Base-by-base conservation (phyloP, 1,140 invertebrate species). In the Hycleus cichorii region DNA sequence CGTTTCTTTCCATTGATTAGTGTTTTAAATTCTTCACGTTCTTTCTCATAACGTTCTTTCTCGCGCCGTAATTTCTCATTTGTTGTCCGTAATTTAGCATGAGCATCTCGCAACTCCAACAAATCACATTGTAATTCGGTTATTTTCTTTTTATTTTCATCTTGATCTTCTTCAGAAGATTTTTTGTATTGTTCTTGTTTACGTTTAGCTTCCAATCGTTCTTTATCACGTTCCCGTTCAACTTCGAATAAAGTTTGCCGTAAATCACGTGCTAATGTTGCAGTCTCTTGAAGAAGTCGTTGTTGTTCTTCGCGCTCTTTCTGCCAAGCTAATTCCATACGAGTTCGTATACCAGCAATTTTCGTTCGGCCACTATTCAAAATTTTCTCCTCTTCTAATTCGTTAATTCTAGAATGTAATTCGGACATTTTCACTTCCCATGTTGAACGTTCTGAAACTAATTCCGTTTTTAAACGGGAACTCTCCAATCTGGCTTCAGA, bases 241-340 rank as follows among this genome's bases (percentile, higher is more conserved):
- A 90, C 89, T 77, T 93, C 90, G 66, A 91, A 90, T 10, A 93
- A 76, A 0, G 90, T 93, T 73, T 91, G 90, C 9, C 90, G 76
- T 18, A 97, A 75, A 73, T 97, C 93, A 58, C 92, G 78, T 1
- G 94, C 92, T 45, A 97, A 78, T 0, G 89, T 91, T 49, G 93
- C 92, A 0, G 93, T 93, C 76, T 97, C 93, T 67, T 91, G 87
- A 3, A 97, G 74, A 18, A 96, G 75, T 6, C 92, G 79, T 64
- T 94, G 92, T 67, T 96, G 92, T 68, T 96, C 92, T 68, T 92
- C 88, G 51, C 94, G 79, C 73, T 97, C 95, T 71, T 95, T 96
- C 66, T 95, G 92, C 94, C 94, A 97, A 1, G 93, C 91, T 9
- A 95, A 75, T 71, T 97, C 93, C 81, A 97, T 86, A 40, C 90